Evolutionary conservation across 1,140 invertebrate genomes (phyloP).

Genomic region (Eriosoma lanigerum): DNA sequence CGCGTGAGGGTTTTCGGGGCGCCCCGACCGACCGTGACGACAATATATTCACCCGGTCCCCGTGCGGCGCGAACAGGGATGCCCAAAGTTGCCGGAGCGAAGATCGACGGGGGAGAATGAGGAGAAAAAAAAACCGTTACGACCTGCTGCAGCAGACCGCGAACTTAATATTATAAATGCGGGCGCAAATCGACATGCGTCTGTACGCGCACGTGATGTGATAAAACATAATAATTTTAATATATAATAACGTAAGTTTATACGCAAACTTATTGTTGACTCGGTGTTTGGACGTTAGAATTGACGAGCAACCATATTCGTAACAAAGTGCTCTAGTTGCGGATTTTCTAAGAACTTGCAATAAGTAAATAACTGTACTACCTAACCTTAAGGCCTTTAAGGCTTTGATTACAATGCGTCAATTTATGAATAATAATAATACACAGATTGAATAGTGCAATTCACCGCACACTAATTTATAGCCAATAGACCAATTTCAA

Average conservation of each 20-base stretch:
- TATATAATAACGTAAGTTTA: no score
- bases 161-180: not conserved
- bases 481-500: slow-evolving; percentile 31
- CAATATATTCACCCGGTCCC: slow-evolving; percentile 32
- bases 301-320: no score
- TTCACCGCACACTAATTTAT: slow-evolving; percentile 19
- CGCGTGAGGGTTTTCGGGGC: slow-evolving; percentile 45
- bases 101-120: not conserved
- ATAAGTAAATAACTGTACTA: no score
- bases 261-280: no score
- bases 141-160: not conserved
- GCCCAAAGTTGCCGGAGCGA: slow-evolving; percentile 20
- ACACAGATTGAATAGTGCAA: no score
- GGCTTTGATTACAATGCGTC: no score
- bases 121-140: slow-evolving; percentile 51
- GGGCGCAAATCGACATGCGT: slow-evolving; percentile 6
- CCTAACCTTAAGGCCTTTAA: no score
- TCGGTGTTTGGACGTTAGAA: no score
- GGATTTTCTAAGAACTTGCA: no score
- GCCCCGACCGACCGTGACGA: slow-evolving; percentile 31
- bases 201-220: not conserved
- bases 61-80: slow-evolving; percentile 28
- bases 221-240: no score
- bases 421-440: no score
- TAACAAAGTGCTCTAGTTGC: no score